Base-by-base conservation (phyloP, 1,140 invertebrate species). In the Thrips palmi region DNA sequence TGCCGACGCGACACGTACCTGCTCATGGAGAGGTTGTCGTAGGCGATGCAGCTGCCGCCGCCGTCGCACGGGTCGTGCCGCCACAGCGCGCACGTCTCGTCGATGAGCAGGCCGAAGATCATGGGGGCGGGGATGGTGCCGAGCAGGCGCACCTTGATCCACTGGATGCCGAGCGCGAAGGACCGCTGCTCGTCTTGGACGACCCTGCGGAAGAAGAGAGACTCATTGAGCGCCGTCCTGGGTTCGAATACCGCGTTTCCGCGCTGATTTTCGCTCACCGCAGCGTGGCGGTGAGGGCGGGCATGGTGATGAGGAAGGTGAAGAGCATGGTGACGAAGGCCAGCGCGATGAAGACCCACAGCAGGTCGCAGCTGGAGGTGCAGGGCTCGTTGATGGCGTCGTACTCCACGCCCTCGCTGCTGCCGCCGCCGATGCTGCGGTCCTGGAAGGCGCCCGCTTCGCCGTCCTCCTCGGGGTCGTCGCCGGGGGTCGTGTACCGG, bases 111-210 rank as follows among this genome's bases (percentile, higher is more conserved):
- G 0, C 84, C 84, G 56, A 87, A 87, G 37, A 87, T 66, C 38
- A 88, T 70, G 0, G 84, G 84, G 11, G 80, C 77, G 1, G 84
- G 84, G 49, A 87, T 86, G 3, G 83, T 85, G n/a, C 80, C 80
- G 52, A 74, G 47, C 29, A 80, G 52, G 12, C 84, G 64, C 5
- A 84, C 76, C 43, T 80, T 73, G 19, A 87, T 79, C 77, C 83
- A 87, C 53, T 89, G 84, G 47, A 88, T 71, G 0, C 84, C 84
- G 20, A 88, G 55, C 1, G 81, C 83, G 61, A 89, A 84, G 1
- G 82, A 80, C 28, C 78, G 65, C 52, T 86, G 78, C 41, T 86
- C 76, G 49, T 80, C 73, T 19, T 70, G 64, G 2, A 88, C 83
- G 45, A 80, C 83, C 49, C 83, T 81, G 41, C 22, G 48, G 48